Percentiles rank a stretch among this genome's conserved stretches.
Conservation (phyloP, 2,888 invertebrate genomes). For the Thecocarcelia acutangulata region DNA sequence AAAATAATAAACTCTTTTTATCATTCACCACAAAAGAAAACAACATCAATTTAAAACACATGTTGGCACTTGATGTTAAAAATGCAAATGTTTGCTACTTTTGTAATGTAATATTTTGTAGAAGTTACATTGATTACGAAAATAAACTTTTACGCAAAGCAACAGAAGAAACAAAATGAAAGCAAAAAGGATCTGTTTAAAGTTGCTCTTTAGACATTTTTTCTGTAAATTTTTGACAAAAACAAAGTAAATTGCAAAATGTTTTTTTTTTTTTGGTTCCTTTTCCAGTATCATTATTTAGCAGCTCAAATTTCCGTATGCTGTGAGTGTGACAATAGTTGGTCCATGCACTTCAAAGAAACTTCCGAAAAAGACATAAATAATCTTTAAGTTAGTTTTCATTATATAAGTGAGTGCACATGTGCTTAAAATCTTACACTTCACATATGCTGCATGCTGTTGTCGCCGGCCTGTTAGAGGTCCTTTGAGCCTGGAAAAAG, state of each 20-base stretch:
- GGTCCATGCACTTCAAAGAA: constrained; percentile 49
- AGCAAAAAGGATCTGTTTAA: constrained; percentile 50
- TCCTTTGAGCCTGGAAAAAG: constrained; percentile 54
- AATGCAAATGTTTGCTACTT: constrained; percentile 10
- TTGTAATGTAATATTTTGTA: constrained; percentile 52
- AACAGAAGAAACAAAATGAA: constrained; percentile 35
- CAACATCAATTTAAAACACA: background rate
- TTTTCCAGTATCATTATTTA: background rate
- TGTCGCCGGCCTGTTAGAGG: constrained; percentile 7
- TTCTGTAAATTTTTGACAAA: constrained; percentile 2
- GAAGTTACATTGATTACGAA: constrained; percentile 67
- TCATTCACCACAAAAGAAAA: background rate
- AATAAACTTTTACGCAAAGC: constrained; percentile 50
- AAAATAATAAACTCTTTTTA: constrained; percentile 19
- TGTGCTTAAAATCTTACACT: constrained; percentile 1
- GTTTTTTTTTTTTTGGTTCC: background rate
- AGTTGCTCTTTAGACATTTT: constrained; percentile 56
- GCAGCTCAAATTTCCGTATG: constrained; percentile 50
- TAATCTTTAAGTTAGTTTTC: constrained; percentile 67
- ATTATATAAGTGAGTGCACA: background rate
- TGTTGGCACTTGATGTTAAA: background rate
- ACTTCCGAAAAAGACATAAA: constrained; percentile 67
- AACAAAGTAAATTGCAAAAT: background rate
- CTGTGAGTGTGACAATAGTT: constrained; percentile 1
- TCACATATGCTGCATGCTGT: constrained; percentile 58